Evolutionary conservation across 2,113 vertebrate genomes (phyloP), one percentile per base, ranked within the genome.

Genomic region (Circaetus gallicus): DNA sequence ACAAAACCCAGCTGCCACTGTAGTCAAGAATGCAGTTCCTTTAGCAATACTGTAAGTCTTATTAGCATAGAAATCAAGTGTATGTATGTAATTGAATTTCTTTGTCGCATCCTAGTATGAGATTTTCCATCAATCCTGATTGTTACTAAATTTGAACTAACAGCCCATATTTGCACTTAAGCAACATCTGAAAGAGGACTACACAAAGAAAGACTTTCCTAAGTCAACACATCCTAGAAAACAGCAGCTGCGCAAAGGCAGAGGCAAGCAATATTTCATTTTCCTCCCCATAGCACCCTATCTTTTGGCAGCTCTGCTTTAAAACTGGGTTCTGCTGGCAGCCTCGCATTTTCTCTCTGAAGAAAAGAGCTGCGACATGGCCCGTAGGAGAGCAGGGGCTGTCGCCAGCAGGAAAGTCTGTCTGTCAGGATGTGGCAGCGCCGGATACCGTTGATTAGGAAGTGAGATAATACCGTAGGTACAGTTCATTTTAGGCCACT

Each of bases 71-170:
- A 95, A 97, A 96, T 97, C 95, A 97, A 95, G 89, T 93, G 93
- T 77, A 95, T 92, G 91, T 92, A 95, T 96, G 97, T 96, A 97
- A 96, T 97, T 97, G 95, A 95, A 96, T 97, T 97, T 97, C 96
- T 97, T 97, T 97, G 95, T 97, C 91, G 71, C 95, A 95, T 97
- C 89, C 94, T 80, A 95, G 89, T 77, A 55, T 79, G 94, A 97
- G 96, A 94, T 91, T 96, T 97, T 95, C 95, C 93, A 96, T 97
- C 96, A 97, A 90, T 97, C 94, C 72, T 96, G 95, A 96, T 95
- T 95, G 95, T 97, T 97, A 91, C 95, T 97, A 96, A 96, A 96
- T 96, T 97, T 95, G 95, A 97, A 96, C 95, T 91, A 94, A 87
- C 89, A 93, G 95, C 93, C 93, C 95, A 86, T 96, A 94, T 94